Evolutionary conservation across 2,888 invertebrate genomes (phyloP).

Genomic region (Andrena flavipes): DNA sequence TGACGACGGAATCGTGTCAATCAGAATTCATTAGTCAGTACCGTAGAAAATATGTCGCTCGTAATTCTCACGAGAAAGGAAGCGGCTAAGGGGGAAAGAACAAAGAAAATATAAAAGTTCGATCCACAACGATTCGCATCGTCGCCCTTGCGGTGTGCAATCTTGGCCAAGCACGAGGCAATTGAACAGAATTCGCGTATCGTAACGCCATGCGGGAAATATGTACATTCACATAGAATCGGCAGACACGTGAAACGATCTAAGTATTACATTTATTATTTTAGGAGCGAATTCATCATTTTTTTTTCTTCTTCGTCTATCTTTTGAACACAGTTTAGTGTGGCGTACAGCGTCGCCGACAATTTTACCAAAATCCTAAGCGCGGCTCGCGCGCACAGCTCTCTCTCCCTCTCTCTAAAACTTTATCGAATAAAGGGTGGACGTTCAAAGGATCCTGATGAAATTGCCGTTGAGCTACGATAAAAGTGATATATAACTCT

Average conservation of each 20-base stretch:
- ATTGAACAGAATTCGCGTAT: conserved; percentile 36
- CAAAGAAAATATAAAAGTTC: conserved; percentile 23
- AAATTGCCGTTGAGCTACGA: conserved; percentile 80
- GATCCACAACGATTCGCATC: conserved; percentile 32
- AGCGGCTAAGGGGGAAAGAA: neutral
- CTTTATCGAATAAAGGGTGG: conserved; percentile 57
- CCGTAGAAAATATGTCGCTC: conserved; percentile 36
- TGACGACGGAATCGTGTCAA: conserved; percentile 26
- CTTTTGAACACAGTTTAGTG: conserved; percentile 84
- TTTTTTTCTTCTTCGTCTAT: conserved; percentile 49
- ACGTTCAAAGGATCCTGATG: conserved; percentile 67
- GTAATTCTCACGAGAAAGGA: conserved; percentile 27
- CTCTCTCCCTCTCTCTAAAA: conserved; percentile 60
- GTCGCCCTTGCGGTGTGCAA: conserved; percentile 25
- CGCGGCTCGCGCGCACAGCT: conserved; percentile 49
- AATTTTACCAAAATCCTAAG: conserved; percentile 76
- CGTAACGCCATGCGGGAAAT: conserved; percentile 22
- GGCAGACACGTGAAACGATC: conserved; percentile 77
- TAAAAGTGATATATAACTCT: conserved; percentile 81
- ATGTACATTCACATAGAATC: conserved; percentile 77
- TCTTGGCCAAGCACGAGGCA: conserved; percentile 29
- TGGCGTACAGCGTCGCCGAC: conserved; percentile 81
- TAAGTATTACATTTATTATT: conserved; percentile 73
- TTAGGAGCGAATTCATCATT: conserved; percentile 73
- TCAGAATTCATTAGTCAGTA: conserved; percentile 37